phyloP scores from a whole-genome alignment of 2,888 invertebrate genomes.

The Plebejus melissa region DNA sequence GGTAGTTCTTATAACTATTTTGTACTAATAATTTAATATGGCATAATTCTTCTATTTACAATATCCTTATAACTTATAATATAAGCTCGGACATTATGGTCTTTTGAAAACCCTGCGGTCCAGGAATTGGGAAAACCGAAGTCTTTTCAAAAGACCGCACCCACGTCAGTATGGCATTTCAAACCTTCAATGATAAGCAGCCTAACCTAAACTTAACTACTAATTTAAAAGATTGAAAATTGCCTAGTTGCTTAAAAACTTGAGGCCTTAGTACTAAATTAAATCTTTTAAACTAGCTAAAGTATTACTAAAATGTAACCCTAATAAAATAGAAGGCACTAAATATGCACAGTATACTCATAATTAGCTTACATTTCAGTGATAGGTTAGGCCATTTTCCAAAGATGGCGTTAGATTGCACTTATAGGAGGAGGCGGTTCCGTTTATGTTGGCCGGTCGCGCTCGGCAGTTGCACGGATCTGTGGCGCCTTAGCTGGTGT shows the following conservation, averaged over 20 bases:
- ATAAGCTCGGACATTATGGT: slow-evolving; percentile 27
- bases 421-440: slow-evolving; percentile 38
- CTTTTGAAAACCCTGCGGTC: slow-evolving; percentile 30
- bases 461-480: slow-evolving; percentile 48
- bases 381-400: slow-evolving; percentile 2
- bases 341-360: neutral
- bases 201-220: neutral
- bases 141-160: slow-evolving; percentile 38
- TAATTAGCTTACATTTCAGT: neutral
- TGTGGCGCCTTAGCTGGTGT: slow-evolving; percentile 84
- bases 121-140: slow-evolving; percentile 32
- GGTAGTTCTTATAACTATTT: slow-evolving; percentile 45
- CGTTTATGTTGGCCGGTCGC: slow-evolving; percentile 36
- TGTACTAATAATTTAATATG: slow-evolving; percentile 58
- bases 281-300: slow-evolving; percentile 3
- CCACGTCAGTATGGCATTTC: slow-evolving; percentile 32
- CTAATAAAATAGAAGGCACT: slow-evolving; percentile 1
- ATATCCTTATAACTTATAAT: slow-evolving; percentile 29
- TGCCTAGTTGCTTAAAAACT: neutral
- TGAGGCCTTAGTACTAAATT: neutral
- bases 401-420: slow-evolving; percentile 31
- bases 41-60: slow-evolving; percentile 48
- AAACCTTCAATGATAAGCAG: slow-evolving; percentile 6
- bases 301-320: neutral
- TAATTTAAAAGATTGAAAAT: slow-evolving; percentile 1